Evolutionary conservation across 2,797 vertebrate species (phyloP).

Genomic region (Selene dorsalis): DNA sequence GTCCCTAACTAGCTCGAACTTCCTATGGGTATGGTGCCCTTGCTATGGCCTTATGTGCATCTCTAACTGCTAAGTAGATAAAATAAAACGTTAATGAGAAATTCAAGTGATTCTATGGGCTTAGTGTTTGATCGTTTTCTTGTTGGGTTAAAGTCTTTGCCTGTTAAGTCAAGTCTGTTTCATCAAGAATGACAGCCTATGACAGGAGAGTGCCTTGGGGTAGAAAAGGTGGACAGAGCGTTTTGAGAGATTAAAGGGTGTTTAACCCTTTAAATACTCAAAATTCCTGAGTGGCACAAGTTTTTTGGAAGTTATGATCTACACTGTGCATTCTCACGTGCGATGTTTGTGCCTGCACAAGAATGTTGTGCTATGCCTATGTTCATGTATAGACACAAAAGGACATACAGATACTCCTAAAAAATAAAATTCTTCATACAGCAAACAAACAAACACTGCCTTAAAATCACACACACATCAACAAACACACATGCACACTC

Average conservation of each 20-base stretch:
- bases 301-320: slow-evolving; percentile 28
- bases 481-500: slow-evolving; percentile 42
- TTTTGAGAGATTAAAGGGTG: slow-evolving; percentile 19
- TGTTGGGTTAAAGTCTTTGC: slow-evolving; percentile 17
- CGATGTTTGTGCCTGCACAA: slow-evolving; percentile 21
- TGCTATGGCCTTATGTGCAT: slow-evolving; percentile 1
- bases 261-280: slow-evolving; percentile 42
- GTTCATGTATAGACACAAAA: slow-evolving; percentile 9
- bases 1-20: neutral
- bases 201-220: slow-evolving; percentile 1
- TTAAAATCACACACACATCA: slow-evolving; percentile 16
- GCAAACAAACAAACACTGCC: neutral
- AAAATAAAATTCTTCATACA: neutral
- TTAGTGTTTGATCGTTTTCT: slow-evolving; percentile 18
- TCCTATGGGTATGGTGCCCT: neutral
- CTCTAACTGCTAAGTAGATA: slow-evolving; percentile 2
- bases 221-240: neutral
- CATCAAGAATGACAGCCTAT: slow-evolving; percentile 14
- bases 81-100: neutral
- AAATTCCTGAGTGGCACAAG: slow-evolving; percentile 65
- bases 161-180: slow-evolving; percentile 15
- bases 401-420: neutral
- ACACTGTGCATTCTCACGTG: slow-evolving; percentile 18
- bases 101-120: slow-evolving; percentile 20
- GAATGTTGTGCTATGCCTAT: slow-evolving; percentile 11